Evolutionary conservation across 2,113 vertebrate species (phyloP).

Genomic region (Plotosus lineatus): DNA sequence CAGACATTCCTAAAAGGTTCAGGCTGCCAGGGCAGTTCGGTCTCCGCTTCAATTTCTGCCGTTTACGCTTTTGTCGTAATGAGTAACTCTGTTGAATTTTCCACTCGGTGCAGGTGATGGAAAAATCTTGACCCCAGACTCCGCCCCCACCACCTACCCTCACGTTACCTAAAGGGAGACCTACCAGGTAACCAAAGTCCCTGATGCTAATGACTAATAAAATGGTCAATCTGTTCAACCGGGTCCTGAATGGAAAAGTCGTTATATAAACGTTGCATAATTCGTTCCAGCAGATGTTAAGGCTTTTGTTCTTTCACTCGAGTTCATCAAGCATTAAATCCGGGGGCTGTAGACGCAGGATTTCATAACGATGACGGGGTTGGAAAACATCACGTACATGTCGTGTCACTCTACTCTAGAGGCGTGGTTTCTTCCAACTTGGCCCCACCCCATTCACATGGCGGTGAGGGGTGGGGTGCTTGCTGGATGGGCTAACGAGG

Average conservation of each 20-base stretch:
- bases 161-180: conserved; percentile 25
- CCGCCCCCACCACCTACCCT: background rate
- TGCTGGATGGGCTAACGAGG: no score
- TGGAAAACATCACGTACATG: no score
- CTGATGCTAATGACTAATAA: conserved; percentile 11
- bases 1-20: conserved; percentile 40
- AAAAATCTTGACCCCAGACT: conserved; percentile 58
- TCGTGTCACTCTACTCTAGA: no score
- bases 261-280: conserved; percentile 30
- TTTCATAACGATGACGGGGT: no score
- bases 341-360: background rate
- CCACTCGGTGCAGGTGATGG: conserved; percentile 57
- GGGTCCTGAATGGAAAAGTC: background rate
- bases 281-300: conserved; percentile 39
- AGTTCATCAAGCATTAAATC: conserved; percentile 14
- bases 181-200: conserved; percentile 12
- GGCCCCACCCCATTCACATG: background rate
- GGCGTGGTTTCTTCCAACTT: background rate
- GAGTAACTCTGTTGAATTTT: conserved; percentile 65
- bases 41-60: conserved; percentile 48
- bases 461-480: no score
- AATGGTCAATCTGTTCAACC: background rate
- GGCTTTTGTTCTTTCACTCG: conserved; percentile 4
- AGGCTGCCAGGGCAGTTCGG: conserved; percentile 33
- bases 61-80: conserved; percentile 68